Evolutionary conservation across 2,888 invertebrate genomes (phyloP).

Genomic region (Branchellion lobata): DNA sequence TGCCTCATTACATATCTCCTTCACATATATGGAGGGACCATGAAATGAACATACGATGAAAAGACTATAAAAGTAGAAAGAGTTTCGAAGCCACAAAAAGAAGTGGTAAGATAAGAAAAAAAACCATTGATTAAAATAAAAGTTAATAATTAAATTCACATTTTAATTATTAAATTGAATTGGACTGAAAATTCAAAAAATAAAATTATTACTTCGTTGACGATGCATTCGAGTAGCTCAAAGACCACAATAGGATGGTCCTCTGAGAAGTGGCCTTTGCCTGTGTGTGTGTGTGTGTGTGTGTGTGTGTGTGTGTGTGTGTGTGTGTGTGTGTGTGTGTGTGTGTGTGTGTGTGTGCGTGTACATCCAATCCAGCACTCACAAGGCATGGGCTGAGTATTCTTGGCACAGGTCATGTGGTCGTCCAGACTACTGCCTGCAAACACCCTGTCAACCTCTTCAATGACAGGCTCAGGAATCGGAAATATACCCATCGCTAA

Average conservation of each 20-base stretch:
- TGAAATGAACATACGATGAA: too few species aligned
- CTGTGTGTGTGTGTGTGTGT: constrained; percentile 14
- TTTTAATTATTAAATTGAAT: too few species aligned
- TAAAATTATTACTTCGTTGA: too few species aligned
- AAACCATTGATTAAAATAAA: too few species aligned
- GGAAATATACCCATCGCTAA: constrained; percentile 99
- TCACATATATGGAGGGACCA: too few species aligned
- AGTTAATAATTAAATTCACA: too few species aligned
- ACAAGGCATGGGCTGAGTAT: constrained; percentile 56
- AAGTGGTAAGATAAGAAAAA: too few species aligned
- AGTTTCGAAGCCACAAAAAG: too few species aligned
- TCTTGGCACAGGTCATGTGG: constrained; percentile 58
- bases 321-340: constrained; percentile 24
- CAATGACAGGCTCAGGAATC: constrained; percentile 86
- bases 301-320: background rate
- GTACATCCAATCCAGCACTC: background rate
- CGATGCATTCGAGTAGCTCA: constrained; percentile 96
- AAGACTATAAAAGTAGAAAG: too few species aligned
- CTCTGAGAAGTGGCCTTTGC: constrained; percentile 53
- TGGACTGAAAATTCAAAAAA: too few species aligned
- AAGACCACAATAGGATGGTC: constrained; percentile 91
- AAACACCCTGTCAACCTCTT: constrained; percentile 59
- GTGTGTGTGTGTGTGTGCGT: constrained; percentile 19
- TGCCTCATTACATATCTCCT: too few species aligned
- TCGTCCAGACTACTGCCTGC: constrained; percentile 58